phyloP scores from a whole-genome alignment of 2,888 invertebrate genomes.

The Drosophila atroscutellata region DNA sequence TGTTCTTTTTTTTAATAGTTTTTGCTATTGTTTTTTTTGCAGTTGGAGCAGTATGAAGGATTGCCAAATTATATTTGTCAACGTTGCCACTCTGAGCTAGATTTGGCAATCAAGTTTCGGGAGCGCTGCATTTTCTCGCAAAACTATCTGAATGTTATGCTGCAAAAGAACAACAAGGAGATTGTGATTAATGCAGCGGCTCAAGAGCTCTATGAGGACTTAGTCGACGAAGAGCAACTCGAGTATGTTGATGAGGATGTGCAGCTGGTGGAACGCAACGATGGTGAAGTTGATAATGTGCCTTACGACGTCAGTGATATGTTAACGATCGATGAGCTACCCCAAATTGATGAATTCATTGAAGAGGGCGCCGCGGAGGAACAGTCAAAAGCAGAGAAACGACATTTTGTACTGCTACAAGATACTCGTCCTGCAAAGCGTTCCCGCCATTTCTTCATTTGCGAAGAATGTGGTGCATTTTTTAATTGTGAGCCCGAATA shows the following conservation, averaged over 20 bases:
- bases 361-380: neutral
- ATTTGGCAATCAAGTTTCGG: slow-evolving; percentile 67
- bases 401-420: slow-evolving; percentile 32
- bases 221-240: slow-evolving; percentile 57
- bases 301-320: neutral
- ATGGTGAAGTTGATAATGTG: neutral
- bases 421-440: slow-evolving; percentile 42
- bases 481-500: slow-evolving; percentile 42
- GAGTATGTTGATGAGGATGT: slow-evolving; percentile 20
- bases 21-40: neutral
- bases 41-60: slow-evolving; percentile 41
- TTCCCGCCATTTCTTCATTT: slow-evolving; percentile 64
- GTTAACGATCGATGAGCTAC: neutral
- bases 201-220: slow-evolving; percentile 49
- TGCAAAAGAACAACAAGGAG: slow-evolving; percentile 18
- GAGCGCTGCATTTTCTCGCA: slow-evolving; percentile 72
- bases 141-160: slow-evolving; percentile 54
- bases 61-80: slow-evolving; percentile 61
- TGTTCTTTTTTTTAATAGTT: neutral
- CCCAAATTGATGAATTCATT: neutral
- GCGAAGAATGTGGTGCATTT: slow-evolving; percentile 56
- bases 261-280: neutral
- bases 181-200: neutral
- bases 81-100: slow-evolving; percentile 63
- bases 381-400: slow-evolving; percentile 16